A percentile compares a stretch with the other conserved stretches of the same genome.
These are phyloP conservation scores for Teleiodes luculella DNA, from an alignment of 2,888 invertebrate species.

Conservation along the genomic window DNA sequence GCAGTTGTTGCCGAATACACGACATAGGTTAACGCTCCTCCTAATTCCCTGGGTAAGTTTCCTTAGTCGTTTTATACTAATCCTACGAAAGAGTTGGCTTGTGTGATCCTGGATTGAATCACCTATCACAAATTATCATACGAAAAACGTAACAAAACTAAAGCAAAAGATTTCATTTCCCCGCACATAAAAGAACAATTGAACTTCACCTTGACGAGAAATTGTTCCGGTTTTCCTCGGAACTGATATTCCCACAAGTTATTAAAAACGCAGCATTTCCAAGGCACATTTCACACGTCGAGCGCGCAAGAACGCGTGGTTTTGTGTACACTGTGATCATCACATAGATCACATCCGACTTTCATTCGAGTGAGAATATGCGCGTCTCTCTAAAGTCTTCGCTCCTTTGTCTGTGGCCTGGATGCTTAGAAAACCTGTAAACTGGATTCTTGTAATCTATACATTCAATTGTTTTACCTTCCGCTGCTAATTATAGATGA, in stretches of 20 bases:
- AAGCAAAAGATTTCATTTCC: too few species aligned
- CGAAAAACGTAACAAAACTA: too few species aligned
- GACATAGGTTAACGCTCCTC: too few species aligned
- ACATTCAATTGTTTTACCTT: not conserved
- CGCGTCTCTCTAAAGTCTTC: conserved; percentile 47
- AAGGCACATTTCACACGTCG: conserved; percentile 1
- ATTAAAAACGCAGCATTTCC: conserved; percentile 4
- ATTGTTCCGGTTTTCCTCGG: conserved; percentile 11
- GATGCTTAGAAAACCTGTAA: conserved; percentile 34
- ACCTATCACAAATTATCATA: too few species aligned
- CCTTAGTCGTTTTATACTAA: too few species aligned
- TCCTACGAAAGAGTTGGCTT: too few species aligned
- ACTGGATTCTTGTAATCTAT: not conserved
- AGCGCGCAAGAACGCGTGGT: conserved; percentile 56
- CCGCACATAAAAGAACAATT: not conserved
- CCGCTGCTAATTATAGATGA: not conserved
- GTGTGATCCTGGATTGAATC: too few species aligned
- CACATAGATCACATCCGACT: conserved; percentile 77
- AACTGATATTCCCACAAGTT: not conserved
- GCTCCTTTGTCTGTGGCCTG: conserved; percentile 63
- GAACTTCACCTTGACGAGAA: conserved; percentile 5
- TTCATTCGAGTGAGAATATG: conserved; percentile 57
- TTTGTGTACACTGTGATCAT: conserved; percentile 71
- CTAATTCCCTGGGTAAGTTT: too few species aligned
- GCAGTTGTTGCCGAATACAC: too few species aligned